These are phyloP conservation scores for Nemurella pictetii DNA, from an alignment of 2,888 invertebrate species.

Conservation along the genomic window DNA sequence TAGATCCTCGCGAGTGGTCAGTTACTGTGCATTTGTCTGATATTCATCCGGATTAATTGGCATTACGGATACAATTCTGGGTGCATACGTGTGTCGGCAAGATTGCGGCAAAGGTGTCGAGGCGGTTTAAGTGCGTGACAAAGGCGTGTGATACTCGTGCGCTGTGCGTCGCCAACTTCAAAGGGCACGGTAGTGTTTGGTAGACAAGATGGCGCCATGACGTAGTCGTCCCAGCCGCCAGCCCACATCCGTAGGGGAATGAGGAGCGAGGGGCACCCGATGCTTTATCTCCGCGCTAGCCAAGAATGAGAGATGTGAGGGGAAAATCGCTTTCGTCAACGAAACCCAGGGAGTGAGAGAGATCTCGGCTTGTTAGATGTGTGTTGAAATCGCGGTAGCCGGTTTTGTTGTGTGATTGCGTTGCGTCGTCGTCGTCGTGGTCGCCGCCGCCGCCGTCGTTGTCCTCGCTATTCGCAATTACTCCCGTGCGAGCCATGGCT, in stretches of 20 bases:
- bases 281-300: conserved; percentile 35
- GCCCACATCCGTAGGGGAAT: neutral
- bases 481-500: conserved; percentile 35
- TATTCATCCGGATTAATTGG: neutral
- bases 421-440: conserved; percentile 19
- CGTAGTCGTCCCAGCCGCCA: conserved; percentile 15
- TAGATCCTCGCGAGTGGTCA: neutral
- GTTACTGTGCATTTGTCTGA: neutral
- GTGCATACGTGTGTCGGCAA: neutral
- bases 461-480: conserved; percentile 3
- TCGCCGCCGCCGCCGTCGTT: neutral
- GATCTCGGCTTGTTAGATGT: conserved; percentile 37
- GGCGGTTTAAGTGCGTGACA: neutral
- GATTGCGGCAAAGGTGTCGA: neutral
- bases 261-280: conserved; percentile 33
- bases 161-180: neutral
- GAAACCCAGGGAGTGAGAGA: conserved; percentile 33
- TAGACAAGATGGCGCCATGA: conserved; percentile 33
- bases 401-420: conserved; percentile 37
- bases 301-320: conserved; percentile 36
- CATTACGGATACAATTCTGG: neutral
- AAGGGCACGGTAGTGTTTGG: conserved; percentile 24
- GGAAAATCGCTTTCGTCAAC: conserved; percentile 18
- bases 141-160: neutral
- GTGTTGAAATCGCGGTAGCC: conserved; percentile 39